Evolutionary conservation across 2,113 vertebrate species (phyloP), one percentile per base, ranked within the genome.

Genomic region (Acrocephalus arundinaceus): DNA sequence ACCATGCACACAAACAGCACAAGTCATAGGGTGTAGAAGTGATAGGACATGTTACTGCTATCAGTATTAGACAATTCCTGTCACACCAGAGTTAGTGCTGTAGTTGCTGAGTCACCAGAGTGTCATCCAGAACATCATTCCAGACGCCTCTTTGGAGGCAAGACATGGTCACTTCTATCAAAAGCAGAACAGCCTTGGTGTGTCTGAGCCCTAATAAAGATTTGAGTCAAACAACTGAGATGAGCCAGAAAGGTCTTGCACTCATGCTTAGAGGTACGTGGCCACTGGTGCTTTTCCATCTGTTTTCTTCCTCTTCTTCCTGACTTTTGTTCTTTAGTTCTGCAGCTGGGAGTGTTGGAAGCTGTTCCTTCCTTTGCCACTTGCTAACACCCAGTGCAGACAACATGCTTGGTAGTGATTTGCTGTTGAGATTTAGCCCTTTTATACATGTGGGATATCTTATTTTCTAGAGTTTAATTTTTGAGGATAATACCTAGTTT

Each of bases 241-340:
- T 22, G 33, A 13, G 15, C 19, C 20, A 49, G 25, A 10, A 30
- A 14, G 7, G 8, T 57, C 30, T 55, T 65, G 35, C 20, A 63
- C 17, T 30, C 9, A 6, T 18, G 4, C 9, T 55, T 15, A 37
- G 33, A 46, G 9, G 6, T 46, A 22, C 2, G 4, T 0, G 0
- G 31, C 2, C 5, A 14, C 35, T 30, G 10, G 10, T 58, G 21
- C 7, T 11, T 68, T 59, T 59, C 58, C 43, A 35, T 20, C 5
- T 2, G 2, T 15, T 25, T 46, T 74, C 61, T 17, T 54, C 8
- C n/a, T 58, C 23, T 35, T 78, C 25, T 52, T 92, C 11, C 16
- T 31, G 52, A 31, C 62, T 66, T 66, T 95, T 82, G 2, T 27
- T 82, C 37, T 65, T 11, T 4, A 61, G 11, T 66, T 87, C 66